phyloP scores from a whole-genome alignment of 64 coral and sea anemone species.

The Trachythela sp. region DNA sequence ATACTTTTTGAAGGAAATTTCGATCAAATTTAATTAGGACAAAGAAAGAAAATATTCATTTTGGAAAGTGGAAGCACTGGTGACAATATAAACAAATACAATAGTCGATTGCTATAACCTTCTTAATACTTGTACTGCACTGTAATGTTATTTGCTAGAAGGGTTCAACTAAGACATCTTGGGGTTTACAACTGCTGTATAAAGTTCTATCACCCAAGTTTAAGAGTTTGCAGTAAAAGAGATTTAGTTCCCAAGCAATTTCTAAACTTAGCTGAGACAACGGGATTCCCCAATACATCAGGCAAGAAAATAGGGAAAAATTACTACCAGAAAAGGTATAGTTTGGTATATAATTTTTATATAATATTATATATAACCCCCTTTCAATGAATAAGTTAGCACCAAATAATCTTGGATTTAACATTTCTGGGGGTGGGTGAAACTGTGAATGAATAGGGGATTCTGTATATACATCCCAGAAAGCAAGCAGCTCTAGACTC shows the following conservation, averaged over 20 bases:
- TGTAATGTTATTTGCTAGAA: neutral
- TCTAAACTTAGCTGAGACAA: neutral
- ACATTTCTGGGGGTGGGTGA: too few relatives aligned
- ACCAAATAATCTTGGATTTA: neutral
- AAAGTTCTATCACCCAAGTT: neutral
- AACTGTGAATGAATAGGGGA: too few relatives aligned
- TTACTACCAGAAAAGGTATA: neutral
- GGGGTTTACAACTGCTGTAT: neutral
- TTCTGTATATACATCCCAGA: too few relatives aligned
- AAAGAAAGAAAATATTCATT: too few relatives aligned
- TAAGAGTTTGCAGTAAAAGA: neutral
- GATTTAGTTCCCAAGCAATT: neutral
- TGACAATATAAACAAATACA: too few relatives aligned
- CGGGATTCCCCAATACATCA: neutral
- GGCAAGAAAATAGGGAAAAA: neutral
- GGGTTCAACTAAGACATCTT: neutral
- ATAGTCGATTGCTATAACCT: too few relatives aligned
- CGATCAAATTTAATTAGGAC: too few relatives aligned
- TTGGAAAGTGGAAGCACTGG: too few relatives aligned
- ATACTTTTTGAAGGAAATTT: too few relatives aligned
- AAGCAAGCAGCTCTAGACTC: too few relatives aligned
- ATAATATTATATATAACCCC: neutral
- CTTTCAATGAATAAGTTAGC: neutral
- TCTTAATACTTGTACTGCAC: neutral
- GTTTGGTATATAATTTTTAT: neutral